Base-by-base conservation (phyloP, 2,888 invertebrate genomes). In the Clistopyga incitator region DNA sequence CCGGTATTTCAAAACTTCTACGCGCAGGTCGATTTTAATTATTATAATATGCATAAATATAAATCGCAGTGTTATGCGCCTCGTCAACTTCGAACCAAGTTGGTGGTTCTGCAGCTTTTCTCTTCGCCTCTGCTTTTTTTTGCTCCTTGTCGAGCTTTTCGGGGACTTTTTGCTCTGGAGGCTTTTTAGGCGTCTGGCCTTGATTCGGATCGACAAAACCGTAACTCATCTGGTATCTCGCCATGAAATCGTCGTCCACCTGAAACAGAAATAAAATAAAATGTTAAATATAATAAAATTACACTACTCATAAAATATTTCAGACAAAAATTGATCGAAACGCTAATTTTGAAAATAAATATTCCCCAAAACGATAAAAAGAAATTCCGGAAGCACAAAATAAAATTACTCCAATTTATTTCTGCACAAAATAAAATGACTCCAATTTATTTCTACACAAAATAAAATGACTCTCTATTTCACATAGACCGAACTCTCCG, bases 181-280 rank as follows among this genome's bases (percentile, higher is more conserved):
- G 65, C 13, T 87, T 85, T 84, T 93, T 86, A 84, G 29, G 86
- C 87, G 59, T 89, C 80, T 50, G 6, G 20, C 0, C 91, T 38
- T 81, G 83, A 91, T 96, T 95, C n/a, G 88, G 84, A 89, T 97
- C 96, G 64, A 95, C 94, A 92, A 98, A 97, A 4, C 98, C 98
- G 94, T 99, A 99, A 90, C 95, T 98, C 96, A 99, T 97, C 94
- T 99, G 99, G 94, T 99, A 99, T 78, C 95, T 95, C 0, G 99
- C 99, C 94, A 99, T 95, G 91, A 99, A 99, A 89, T 99, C 98
- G 90, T 98, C 98, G 94, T 99, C 98, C 84, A 99, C 96, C 95
- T 96, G 91, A 6, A 92, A 89, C 50, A 81, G 47, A 15, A n/a
- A 47, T 50, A 47, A 78, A 47, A 52, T 68, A 78, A 56, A 54